Conservation (phyloP, 2,797 vertebrate genomes). For the Rachycentron canadum region DNA sequence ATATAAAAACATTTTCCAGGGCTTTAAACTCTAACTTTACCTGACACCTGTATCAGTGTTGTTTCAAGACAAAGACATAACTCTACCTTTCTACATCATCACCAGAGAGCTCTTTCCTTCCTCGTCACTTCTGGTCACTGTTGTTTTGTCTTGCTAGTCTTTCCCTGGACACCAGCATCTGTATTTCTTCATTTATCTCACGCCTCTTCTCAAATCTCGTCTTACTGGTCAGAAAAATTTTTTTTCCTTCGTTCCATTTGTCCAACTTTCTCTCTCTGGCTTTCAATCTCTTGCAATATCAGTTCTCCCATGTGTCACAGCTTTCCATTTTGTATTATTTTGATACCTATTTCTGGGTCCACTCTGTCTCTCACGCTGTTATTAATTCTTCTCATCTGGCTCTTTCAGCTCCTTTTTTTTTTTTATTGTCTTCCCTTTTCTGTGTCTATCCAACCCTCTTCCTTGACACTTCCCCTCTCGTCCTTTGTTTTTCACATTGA, state of each 20-base stretch:
- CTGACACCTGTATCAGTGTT: constrained; percentile 42
- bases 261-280: constrained; percentile 39
- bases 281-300: constrained; percentile 55
- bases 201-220: constrained; percentile 52
- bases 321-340: constrained; percentile 43
- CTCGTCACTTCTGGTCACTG: constrained; percentile 51
- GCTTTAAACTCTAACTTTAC: constrained; percentile 20
- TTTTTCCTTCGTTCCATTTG: constrained; percentile 42
- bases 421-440: constrained; percentile 7
- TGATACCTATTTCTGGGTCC: constrained; percentile 29
- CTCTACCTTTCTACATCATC: constrained; percentile 6
- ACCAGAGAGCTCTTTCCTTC: constrained; percentile 3
- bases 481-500: constrained; percentile 34
- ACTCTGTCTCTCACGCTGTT: constrained; percentile 23
- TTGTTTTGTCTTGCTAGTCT: constrained; percentile 8
- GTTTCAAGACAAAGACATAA: constrained; percentile 40
- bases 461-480: constrained; percentile 7
- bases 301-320: constrained; percentile 44
- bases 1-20: constrained; percentile 5
- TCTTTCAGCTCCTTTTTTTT: constrained; percentile 34
- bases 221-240: constrained; percentile 36
- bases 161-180: constrained; percentile 38
- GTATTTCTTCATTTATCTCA: constrained; percentile 68
- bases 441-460: constrained; percentile 20
- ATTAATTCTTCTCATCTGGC: constrained; percentile 55